These are phyloP conservation scores for Geotrupes spiniger DNA, from an alignment of 2,888 invertebrate genomes.

Conservation along the genomic window DNA sequence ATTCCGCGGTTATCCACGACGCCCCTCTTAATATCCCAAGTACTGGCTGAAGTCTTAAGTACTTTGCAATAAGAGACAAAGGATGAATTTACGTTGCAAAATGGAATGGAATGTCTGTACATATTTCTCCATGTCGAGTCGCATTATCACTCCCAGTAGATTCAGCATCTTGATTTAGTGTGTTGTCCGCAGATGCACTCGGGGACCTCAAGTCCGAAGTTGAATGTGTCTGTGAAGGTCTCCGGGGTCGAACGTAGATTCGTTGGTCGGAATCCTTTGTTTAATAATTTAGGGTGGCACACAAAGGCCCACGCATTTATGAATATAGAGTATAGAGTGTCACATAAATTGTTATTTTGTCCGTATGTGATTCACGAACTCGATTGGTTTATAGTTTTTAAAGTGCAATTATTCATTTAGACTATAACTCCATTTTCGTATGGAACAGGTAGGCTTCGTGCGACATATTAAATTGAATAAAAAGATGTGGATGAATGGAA, in stretches of 20 bases:
- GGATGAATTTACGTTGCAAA: constrained; percentile 30
- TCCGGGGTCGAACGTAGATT: constrained; percentile 17
- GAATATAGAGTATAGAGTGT: too few species aligned
- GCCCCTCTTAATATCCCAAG: constrained; percentile 27
- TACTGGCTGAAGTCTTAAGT: constrained; percentile 30
- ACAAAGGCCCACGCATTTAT: too few species aligned
- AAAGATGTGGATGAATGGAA: too few species aligned
- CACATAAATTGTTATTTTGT: too few species aligned
- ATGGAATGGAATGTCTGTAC: constrained; percentile 33
- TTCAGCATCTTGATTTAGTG: constrained; percentile 40
- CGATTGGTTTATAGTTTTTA: too few species aligned
- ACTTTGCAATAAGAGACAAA: constrained; percentile 33
- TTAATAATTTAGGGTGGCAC: constrained; percentile 24
- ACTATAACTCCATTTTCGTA: too few species aligned
- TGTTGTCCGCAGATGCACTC: constrained; percentile 23
- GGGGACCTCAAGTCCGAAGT: constrained; percentile 14
- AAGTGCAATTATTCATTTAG: too few species aligned
- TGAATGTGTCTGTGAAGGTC: constrained; percentile 20
- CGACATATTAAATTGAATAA: too few species aligned
- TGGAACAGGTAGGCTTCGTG: too few species aligned
- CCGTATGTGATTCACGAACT: too few species aligned
- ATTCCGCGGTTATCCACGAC: constrained; percentile 25
- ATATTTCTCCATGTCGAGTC: constrained; percentile 37
- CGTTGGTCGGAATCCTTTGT: constrained; percentile 17
- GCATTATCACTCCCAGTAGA: constrained; percentile 42